phyloP scores from a whole-genome alignment of 2,797 vertebrate species.

The Tragopan temminckii region DNA sequence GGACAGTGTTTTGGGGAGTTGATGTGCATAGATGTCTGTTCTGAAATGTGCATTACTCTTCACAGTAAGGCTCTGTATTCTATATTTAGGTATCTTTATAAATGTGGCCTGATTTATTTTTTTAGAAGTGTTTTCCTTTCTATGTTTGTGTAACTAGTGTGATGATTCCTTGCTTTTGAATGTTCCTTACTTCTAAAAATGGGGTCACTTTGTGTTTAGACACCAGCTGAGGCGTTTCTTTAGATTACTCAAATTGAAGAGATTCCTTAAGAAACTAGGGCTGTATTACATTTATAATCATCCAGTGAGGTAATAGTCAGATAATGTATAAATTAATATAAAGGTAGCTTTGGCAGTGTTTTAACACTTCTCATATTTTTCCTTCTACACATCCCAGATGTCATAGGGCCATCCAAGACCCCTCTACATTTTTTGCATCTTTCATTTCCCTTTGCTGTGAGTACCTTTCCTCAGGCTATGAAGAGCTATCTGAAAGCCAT shows the following conservation, averaged over 20 bases:
- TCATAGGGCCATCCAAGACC: background rate
- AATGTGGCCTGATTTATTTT: slow-evolving; percentile 7
- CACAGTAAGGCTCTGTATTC: background rate
- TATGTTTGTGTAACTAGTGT: background rate
- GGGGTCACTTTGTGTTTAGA: background rate
- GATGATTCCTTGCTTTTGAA: background rate
- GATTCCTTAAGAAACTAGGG: background rate
- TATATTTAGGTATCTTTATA: slow-evolving; percentile 26
- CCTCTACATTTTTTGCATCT: background rate
- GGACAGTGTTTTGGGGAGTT: slow-evolving; percentile 21
- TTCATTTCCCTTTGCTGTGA: background rate
- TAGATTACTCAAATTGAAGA: background rate
- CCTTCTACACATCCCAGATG: background rate
- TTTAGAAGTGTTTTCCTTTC: background rate
- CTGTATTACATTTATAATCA: background rate
- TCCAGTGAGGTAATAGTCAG: background rate
- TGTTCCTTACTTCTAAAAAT: slow-evolving; percentile 25
- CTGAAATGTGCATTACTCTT: slow-evolving; percentile 13
- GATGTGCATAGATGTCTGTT: slow-evolving; percentile 22
- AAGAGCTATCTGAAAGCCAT: background rate
- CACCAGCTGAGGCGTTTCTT: background rate
- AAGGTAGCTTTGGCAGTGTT: background rate
- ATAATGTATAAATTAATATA: background rate
- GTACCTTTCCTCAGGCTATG: background rate
- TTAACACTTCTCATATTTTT: slow-evolving; percentile 8